phyloP scores from a whole-genome alignment of 2,113 vertebrate species.

The Lepus americanus region DNA sequence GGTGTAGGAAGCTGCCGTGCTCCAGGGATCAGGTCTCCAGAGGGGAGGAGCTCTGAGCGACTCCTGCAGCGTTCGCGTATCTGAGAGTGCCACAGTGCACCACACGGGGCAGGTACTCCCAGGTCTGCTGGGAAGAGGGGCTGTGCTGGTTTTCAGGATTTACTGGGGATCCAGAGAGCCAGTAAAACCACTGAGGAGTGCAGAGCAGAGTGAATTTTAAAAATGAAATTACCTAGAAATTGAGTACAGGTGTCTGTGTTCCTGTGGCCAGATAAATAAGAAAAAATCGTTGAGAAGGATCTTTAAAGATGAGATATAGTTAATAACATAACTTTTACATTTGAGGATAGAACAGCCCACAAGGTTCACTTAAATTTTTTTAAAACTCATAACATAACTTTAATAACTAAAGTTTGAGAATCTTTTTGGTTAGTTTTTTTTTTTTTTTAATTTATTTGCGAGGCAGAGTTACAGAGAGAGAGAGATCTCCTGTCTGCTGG shows the following conservation, averaged over 20 bases:
- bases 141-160: conserved; percentile 36
- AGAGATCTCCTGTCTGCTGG: too few species aligned
- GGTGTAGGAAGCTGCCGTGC: neutral
- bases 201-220: conserved; percentile 43
- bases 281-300: neutral
- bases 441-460: too few species aligned
- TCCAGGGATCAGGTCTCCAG: neutral
- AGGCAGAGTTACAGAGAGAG: too few species aligned
- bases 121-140: conserved; percentile 9
- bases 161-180: conserved; percentile 40
- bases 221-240: neutral
- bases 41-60: conserved; percentile 29
- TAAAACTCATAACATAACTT: neutral
- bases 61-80: conserved; percentile 2
- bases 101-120: neutral
- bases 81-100: neutral
- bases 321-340: conserved; percentile 29
- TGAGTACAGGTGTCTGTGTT: conserved; percentile 33
- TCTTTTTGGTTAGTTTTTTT: neutral
- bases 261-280: neutral
- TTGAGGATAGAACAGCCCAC: conserved; percentile 8
- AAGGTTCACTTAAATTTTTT: conserved; percentile 39
- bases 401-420: conserved; percentile 46
- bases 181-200: conserved; percentile 20
- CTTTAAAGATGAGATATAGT: neutral